Evolutionary conservation across 2,797 vertebrate species (phyloP).

Genomic region (Coilia nasus): DNA sequence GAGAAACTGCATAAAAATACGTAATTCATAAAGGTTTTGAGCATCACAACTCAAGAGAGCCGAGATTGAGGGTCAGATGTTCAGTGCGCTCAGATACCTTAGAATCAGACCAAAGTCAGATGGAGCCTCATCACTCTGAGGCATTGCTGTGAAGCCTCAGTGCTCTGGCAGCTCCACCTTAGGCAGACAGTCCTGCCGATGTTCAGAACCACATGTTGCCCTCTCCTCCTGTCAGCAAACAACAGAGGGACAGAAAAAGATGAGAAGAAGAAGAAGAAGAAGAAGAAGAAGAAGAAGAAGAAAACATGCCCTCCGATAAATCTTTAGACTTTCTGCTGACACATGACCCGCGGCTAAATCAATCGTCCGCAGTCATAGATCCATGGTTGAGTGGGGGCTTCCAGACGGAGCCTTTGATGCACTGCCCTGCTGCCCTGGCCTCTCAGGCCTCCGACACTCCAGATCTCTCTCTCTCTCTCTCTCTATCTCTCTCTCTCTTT

Average conservation of each 20-base stretch:
- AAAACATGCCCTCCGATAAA: constrained; percentile 1
- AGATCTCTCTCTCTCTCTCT: no score
- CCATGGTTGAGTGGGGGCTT: background rate
- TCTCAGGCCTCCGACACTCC: background rate
- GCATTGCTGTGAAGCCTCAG: background rate
- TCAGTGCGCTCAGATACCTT: background rate
- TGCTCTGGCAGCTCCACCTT: background rate
- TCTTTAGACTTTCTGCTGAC: background rate
- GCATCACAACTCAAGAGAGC: background rate
- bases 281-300: no score
- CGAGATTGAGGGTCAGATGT: background rate
- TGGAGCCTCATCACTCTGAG: background rate
- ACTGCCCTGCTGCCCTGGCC: background rate
- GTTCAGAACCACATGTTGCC: constrained; percentile 18
- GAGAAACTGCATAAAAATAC: background rate
- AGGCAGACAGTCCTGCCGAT: background rate
- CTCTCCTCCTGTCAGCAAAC: background rate
- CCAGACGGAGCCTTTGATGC: constrained; percentile 19
- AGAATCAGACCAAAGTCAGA: background rate
- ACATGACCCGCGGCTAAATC: constrained; percentile 16
- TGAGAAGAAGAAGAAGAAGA: no score
- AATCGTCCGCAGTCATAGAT: background rate
- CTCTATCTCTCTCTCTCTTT: no score
- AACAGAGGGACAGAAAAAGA: background rate
- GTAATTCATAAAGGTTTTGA: background rate